A percentile compares a stretch with the other conserved stretches of the same genome.
phyloP scores from a whole-genome alignment of 2,888 invertebrate species.

The Limnephilus rhombicus region DNA sequence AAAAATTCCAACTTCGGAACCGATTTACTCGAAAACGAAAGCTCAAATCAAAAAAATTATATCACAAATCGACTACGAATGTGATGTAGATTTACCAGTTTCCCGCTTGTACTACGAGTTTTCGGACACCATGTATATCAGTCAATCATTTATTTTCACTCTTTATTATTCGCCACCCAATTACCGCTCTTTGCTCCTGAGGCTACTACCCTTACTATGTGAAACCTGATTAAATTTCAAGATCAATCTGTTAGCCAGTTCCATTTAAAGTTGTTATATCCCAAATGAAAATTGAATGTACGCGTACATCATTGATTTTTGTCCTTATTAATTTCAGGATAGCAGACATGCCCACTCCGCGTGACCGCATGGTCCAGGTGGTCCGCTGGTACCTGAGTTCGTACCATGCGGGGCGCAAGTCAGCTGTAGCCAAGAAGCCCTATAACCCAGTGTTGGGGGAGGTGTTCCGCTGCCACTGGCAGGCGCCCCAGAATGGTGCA shows the following conservation, averaged over 20 bases:
- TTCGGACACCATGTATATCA: too few relatives aligned
- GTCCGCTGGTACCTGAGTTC: conserved; percentile 98
- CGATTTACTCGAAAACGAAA: too few relatives aligned
- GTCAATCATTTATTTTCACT: too few relatives aligned
- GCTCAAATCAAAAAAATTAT: too few relatives aligned
- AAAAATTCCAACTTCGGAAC: too few relatives aligned
- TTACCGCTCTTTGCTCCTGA: background rate
- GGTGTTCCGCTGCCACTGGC: conserved; percentile 94
- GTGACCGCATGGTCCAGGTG: conserved; percentile 95
- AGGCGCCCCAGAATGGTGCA: conserved; percentile 77
- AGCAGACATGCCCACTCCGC: conserved; percentile 90
- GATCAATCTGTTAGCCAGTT: background rate
- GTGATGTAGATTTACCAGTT: too few relatives aligned
- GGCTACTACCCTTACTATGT: background rate
- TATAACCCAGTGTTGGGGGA: conserved; percentile 99
- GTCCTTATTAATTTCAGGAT: conserved; percentile 80
- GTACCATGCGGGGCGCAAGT: conserved; percentile 98
- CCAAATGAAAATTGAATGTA: background rate
- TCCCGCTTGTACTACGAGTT: too few relatives aligned
- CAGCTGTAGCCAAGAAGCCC: conserved; percentile 98
- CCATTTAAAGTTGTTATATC: background rate
- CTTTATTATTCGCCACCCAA: too few relatives aligned
- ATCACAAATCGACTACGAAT: too few relatives aligned
- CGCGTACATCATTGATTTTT: background rate
- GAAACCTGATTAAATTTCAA: background rate